A percentile compares a stretch with the other conserved stretches of the same genome.
Evolutionary conservation across 1,140 invertebrate species (phyloP).

Genomic region (Phortica variegata): DNA sequence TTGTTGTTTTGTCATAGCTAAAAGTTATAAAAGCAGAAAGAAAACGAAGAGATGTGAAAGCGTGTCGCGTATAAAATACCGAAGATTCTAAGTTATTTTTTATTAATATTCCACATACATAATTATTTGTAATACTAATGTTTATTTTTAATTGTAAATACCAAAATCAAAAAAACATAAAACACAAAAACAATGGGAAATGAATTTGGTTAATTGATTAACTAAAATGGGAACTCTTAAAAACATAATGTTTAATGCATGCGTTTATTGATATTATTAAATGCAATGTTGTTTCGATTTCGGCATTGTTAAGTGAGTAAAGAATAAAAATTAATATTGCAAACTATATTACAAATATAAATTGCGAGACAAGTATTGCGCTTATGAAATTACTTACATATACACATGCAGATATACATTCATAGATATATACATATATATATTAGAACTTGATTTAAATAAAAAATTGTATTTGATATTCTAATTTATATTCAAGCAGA

Average conservation of each 20-base stretch:
- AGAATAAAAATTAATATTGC: neutral
- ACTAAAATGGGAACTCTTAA: neutral
- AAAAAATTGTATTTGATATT: no score
- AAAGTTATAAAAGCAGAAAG: neutral
- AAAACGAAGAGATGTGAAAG: no score
- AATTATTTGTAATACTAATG: slow-evolving; percentile 6
- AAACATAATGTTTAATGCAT: neutral
- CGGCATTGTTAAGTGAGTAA: neutral
- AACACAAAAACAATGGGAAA: neutral
- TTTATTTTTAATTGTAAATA: neutral
- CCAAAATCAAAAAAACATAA: neutral
- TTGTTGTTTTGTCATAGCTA: neutral
- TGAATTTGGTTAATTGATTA: neutral
- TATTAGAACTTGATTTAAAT: neutral
- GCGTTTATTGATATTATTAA: neutral
- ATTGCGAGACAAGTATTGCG: neutral
- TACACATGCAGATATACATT: neutral
- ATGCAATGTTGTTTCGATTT: neutral
- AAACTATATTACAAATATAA: neutral
- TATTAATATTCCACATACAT: no score
- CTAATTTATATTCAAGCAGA: no score
- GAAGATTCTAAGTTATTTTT: no score
- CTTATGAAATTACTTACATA: neutral
- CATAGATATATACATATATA: neutral
- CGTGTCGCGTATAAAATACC: no score